These are phyloP conservation scores for Matsumurasca onukii DNA, from an alignment of 1,140 invertebrate species.

Conservation along the genomic window DNA sequence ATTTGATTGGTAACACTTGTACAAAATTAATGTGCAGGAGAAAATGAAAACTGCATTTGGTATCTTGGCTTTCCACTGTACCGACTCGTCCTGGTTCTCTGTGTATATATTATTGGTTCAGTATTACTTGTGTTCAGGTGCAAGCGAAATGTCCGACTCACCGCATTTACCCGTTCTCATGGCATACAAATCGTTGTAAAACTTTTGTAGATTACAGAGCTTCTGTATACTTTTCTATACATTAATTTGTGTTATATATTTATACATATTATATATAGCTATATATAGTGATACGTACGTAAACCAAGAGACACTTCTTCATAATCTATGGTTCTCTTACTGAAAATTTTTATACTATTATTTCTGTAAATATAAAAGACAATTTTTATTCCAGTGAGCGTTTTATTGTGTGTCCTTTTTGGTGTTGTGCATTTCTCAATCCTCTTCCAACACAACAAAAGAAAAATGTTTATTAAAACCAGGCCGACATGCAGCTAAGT, in stretches of 20 bases:
- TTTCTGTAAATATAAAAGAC: conserved; percentile 32
- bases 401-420: no score
- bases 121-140: conserved; percentile 18
- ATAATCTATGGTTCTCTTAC: conserved; percentile 26
- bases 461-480: no score
- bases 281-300: conserved; percentile 27
- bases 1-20: no score
- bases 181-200: conserved; percentile 15
- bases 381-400: conserved; percentile 33
- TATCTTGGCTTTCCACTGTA: no score
- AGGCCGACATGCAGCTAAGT: no score
- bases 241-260: conserved; percentile 28
- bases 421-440: no score
- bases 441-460: no score
- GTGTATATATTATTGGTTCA: conserved; percentile 17
- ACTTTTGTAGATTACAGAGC: conserved; percentile 14
- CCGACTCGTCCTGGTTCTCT: no score
- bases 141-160: no score
- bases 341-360: conserved; percentile 27
- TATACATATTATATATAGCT: conserved; percentile 27
- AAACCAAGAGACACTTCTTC: conserved; percentile 27
- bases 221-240: conserved; percentile 28
- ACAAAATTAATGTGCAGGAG: no score
- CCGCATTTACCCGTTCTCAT: neutral
- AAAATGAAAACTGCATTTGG: no score